A percentile compares a stretch with the other conserved stretches of the same genome.
phyloP scores from a whole-genome alignment of 2,113 vertebrate species.

The Tautogolabrus adspersus region DNA sequence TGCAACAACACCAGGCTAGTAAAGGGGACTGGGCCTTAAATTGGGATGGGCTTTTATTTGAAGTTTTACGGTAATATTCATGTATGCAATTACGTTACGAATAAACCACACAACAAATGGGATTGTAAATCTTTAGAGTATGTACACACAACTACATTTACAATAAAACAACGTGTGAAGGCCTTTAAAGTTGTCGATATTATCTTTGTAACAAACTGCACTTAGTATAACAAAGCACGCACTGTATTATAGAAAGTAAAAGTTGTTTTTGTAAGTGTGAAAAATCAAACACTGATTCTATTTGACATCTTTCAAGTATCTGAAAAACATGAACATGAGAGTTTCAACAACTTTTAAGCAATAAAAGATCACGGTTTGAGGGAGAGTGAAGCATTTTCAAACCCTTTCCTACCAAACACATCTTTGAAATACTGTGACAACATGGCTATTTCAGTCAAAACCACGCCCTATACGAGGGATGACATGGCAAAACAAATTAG shows the following conservation, averaged over 20 bases:
- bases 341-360: constrained; percentile 33
- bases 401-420: constrained; percentile 23
- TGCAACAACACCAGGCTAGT: too few relatives aligned
- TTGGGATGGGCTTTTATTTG: too few relatives aligned
- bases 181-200: constrained; percentile 62
- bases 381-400: constrained; percentile 33
- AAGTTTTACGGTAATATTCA: constrained; percentile 21
- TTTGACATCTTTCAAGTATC: constrained; percentile 66
- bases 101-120: constrained; percentile 74
- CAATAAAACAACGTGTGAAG: constrained; percentile 78
- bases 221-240: constrained; percentile 75
- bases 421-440: constrained; percentile 49
- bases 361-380: constrained; percentile 21
- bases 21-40: too few relatives aligned
- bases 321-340: constrained; percentile 29
- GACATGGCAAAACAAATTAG: constrained; percentile 4
- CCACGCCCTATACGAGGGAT: constrained; percentile 2
- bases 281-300: constrained; percentile 47
- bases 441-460: constrained; percentile 17
- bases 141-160: constrained; percentile 84
- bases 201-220: constrained; percentile 70
- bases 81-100: constrained; percentile 62
- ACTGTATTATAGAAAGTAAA: constrained; percentile 58
- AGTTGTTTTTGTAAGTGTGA: constrained; percentile 39
- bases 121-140: constrained; percentile 73